A percentile compares a stretch with the other conserved stretches of the same genome.
These are phyloP conservation scores for Malurus cyaneus DNA, from an alignment of 2,113 vertebrate species.

Conservation along the genomic window DNA sequence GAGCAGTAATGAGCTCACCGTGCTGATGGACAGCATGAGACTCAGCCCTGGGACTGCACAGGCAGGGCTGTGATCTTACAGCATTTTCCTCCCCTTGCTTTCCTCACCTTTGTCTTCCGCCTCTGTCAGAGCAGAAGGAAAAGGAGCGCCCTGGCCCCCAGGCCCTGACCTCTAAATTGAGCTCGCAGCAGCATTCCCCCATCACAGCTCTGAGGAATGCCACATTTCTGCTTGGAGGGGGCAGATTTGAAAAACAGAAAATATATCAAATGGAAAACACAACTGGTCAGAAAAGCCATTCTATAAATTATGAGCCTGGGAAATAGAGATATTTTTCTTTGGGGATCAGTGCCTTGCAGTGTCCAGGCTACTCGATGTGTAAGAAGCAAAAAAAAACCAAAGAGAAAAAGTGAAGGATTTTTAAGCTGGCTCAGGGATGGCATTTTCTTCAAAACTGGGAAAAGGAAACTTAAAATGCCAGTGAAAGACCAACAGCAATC, in stretches of 20 bases:
- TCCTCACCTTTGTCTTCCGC: constrained; percentile 22
- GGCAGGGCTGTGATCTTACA: neutral
- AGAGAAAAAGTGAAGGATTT: constrained; percentile 42
- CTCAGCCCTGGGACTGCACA: neutral
- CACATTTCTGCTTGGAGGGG: neutral
- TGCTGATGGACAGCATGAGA: neutral
- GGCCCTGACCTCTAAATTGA: constrained; percentile 11
- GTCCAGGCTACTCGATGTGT: constrained; percentile 62
- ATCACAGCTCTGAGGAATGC: neutral
- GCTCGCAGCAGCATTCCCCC: constrained; percentile 26
- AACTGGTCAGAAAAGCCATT: constrained; percentile 38
- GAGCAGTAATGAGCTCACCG: neutral
- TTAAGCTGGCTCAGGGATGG: constrained; percentile 24
- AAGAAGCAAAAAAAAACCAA: constrained; percentile 67
- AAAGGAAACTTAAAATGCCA: constrained; percentile 51
- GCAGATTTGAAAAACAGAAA: constrained; percentile 62
- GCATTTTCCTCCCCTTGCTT: neutral
- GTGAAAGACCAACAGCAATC: neutral
- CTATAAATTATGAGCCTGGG: constrained; percentile 64
- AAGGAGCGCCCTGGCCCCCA: neutral
- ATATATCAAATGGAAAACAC: constrained; percentile 63
- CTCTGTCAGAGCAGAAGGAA: neutral
- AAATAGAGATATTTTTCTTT: constrained; percentile 70
- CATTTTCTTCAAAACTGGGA: constrained; percentile 17
- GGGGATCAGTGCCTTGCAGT: constrained; percentile 59